Evolutionary conservation across 2,797 vertebrate genomes (phyloP).

Genomic region (Limosa lapponica): DNA sequence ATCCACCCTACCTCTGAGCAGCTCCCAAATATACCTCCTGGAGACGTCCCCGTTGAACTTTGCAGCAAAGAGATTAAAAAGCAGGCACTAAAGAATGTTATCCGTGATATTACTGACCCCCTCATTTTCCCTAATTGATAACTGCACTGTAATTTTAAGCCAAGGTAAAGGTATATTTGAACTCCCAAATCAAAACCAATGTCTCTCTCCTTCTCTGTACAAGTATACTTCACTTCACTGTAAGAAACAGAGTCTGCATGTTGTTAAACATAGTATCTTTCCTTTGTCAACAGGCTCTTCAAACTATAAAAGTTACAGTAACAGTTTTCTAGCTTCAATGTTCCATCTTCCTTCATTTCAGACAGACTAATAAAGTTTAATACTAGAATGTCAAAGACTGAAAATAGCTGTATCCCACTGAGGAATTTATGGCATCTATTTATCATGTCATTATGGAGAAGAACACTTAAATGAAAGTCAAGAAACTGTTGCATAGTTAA

Average conservation of each 20-base stretch:
- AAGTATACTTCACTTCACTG: not conserved
- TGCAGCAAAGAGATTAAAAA: not conserved
- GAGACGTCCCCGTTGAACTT: not conserved
- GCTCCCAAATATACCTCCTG: not conserved
- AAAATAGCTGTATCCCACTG: slow-evolving; percentile 31
- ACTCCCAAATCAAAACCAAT: not conserved
- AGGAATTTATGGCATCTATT: slow-evolving; percentile 55
- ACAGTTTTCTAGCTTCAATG: slow-evolving; percentile 61
- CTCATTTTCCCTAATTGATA: not conserved
- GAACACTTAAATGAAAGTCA: not conserved
- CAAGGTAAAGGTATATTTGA: not conserved
- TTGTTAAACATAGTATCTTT: not conserved
- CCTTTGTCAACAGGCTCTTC: not conserved
- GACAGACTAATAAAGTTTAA: slow-evolving; percentile 62
- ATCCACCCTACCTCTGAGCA: not conserved
- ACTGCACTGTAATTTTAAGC: not conserved
- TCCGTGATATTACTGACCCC: not conserved
- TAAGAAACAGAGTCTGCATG: not conserved
- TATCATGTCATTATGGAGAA: slow-evolving; percentile 45
- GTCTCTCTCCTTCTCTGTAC: not conserved
- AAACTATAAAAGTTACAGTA: slow-evolving; percentile 61
- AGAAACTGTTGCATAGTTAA: slow-evolving; percentile 56
- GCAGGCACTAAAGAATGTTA: not conserved
- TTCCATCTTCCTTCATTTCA: slow-evolving; percentile 58
- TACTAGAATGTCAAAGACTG: slow-evolving; percentile 66